Evolutionary conservation across 2,888 invertebrate species (phyloP), one percentile per base, ranked within the genome.

Genomic region (Metellina segmentata): DNA sequence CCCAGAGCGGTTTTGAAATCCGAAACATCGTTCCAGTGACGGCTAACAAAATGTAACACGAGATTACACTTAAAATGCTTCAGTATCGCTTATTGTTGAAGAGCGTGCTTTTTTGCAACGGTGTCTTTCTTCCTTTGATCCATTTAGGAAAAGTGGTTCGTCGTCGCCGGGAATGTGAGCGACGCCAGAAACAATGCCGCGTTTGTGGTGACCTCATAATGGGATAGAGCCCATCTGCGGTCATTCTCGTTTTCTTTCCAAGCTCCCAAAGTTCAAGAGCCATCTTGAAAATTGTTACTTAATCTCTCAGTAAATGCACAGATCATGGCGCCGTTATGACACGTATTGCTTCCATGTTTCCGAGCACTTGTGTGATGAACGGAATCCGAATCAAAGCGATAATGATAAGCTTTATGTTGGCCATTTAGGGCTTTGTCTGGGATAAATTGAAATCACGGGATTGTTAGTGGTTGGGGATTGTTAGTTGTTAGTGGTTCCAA

Each of bases 141-240:
- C 53, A 75, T 83, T 85, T 85, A 48, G 34, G 61, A 75, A 85
- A 81, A 88, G 81, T 75, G 70, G 20, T 81, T n/a, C 61, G 48
- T 81, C 53, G 48, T 81, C 48, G 34, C 34, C 34, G 71, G 51
- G 77, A 77, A 48, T 51, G 74, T 53, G 13, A 19, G 72, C 70
- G 53, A 20, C 90, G 74, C 78, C 79, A 11, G 52, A 89, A 78
- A 91, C 91, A 91, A 91, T 72, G 91, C n/a, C 87, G 77, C 78
- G 19, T 82, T 81, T 87, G 78, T 91, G 71, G 72, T 61, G 7
- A 48, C 13, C 72, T 61, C 51, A 78, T 83, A 87, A 82, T 71
- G 34, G 70, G 81, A 85, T 90, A 53, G 34, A 20, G 20, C 70
- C 77, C 69, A 13, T 79, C 78, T 49, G 81, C 49, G 69, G 83